A percentile compares a stretch with the other conserved stretches of the same genome.
Evolutionary conservation across 1,140 invertebrate species (phyloP).

Genomic region (Limonius californicus): DNA sequence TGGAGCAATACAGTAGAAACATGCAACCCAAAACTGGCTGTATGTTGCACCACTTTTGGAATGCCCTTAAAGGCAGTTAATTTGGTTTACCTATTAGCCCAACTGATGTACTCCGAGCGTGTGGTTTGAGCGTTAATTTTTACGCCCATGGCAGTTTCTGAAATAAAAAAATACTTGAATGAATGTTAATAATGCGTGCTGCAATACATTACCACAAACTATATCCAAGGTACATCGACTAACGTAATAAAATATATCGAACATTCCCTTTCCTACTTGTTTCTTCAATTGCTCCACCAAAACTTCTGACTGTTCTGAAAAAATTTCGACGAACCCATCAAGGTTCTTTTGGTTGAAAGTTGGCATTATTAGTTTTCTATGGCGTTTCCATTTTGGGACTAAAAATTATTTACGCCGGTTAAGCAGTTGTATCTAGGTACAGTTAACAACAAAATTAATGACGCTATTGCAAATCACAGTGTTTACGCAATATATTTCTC

Average conservation of each 20-base stretch:
- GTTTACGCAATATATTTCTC: too few species aligned
- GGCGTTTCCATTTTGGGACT: conserved; percentile 29
- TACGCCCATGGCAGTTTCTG: conserved; percentile 26
- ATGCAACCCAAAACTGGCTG: too few species aligned
- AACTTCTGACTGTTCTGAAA: conserved; percentile 21
- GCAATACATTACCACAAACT: conserved; percentile 20
- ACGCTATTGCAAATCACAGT: too few species aligned
- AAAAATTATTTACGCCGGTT: neutral
- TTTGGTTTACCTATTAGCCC: conserved; percentile 14
- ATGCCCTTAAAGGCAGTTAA: too few species aligned
- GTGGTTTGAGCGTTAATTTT: conserved; percentile 18
- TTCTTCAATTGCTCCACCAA: conserved; percentile 28
- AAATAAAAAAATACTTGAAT: neutral
- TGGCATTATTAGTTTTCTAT: conserved; percentile 31
- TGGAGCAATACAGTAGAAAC: too few species aligned
- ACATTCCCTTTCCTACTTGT: conserved; percentile 10
- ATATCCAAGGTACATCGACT: conserved; percentile 23
- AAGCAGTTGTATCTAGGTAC: too few species aligned
- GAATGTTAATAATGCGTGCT: conserved; percentile 2
- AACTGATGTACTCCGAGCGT: conserved; percentile 17
- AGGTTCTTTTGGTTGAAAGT: conserved; percentile 33
- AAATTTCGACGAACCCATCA: conserved; percentile 29
- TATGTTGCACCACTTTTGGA: too few species aligned
- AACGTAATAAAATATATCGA: conserved; percentile 21
- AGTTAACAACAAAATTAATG: too few species aligned